phyloP scores from a whole-genome alignment of 64 coral and sea anemone species.

The Acropora tenuis region DNA sequence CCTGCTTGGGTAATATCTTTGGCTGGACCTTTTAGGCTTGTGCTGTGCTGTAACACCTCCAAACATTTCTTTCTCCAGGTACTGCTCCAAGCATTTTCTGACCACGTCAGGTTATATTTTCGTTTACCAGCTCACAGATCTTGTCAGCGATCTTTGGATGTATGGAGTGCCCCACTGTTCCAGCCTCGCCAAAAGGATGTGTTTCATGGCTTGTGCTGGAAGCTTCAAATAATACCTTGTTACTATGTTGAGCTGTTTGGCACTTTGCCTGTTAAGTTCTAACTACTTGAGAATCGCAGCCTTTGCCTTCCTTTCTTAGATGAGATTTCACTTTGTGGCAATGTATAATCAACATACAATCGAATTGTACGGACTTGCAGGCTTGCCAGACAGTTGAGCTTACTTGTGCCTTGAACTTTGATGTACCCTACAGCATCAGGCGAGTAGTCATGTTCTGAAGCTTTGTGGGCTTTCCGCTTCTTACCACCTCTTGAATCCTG shows the following conservation, averaged over 20 bases:
- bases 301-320: slow-evolving; percentile 45
- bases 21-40: slow-evolving; percentile 40
- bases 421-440: slow-evolving; percentile 15
- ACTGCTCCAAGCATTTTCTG: slow-evolving; percentile 21
- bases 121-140: slow-evolving; percentile 45
- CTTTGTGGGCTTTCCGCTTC: slow-evolving; percentile 3
- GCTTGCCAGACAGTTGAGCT: slow-evolving; percentile 34
- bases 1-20: slow-evolving; percentile 33
- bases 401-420: slow-evolving; percentile 51
- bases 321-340: not conserved
- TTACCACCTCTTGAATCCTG: slow-evolving; percentile 46
- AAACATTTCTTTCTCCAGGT: slow-evolving; percentile 46
- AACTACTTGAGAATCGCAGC: not conserved
- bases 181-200: slow-evolving; percentile 29
- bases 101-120: slow-evolving; percentile 42
- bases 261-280: not conserved
- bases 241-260: not conserved
- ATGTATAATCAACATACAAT: slow-evolving; percentile 7
- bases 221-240: slow-evolving; percentile 49
- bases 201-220: slow-evolving; percentile 15
- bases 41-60: slow-evolving; percentile 10
- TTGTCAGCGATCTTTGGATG: slow-evolving; percentile 26
- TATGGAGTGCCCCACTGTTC: slow-evolving; percentile 16
- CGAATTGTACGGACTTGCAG: slow-evolving; percentile 25
- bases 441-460: slow-evolving; percentile 35